Evolutionary conservation across 2,113 vertebrate genomes (phyloP), one percentile per base, ranked within the genome.

Genomic region (Seriola rivoliana): DNA sequence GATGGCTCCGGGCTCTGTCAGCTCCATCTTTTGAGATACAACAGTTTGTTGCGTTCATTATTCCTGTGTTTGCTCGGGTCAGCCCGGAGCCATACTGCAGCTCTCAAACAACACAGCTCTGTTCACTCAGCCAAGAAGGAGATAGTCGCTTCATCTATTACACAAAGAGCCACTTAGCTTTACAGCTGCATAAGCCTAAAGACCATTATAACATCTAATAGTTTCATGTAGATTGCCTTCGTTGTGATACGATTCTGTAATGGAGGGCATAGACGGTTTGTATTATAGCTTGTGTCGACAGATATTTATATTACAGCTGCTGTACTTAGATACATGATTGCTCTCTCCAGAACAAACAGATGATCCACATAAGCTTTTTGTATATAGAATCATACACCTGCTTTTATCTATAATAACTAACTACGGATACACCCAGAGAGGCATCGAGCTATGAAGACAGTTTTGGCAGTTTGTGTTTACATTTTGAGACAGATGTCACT

Each of bases 161-260:
- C 2, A 74, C 44, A 74, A 79, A 81, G 58, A 77, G 77, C 21
- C 81, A 60, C 72, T 71, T 60, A 62, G 44, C 32, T n/a, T 32
- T 32, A 72, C 19, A 19, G 44, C 32, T 29, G 42, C 54, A 75
- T 32, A 21, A 63, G 36, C 46, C 71, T 23, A 13, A 14, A 71
- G 52, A 60, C 4, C 6, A 29, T 40, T 11, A 36, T 21, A 8
- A 72, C 57, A 55, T 60, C 42, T 32, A 14, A 59, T 11, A 73
- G 7, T 59, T 70, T 62, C 34, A 69, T 70, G 38, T 19, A 52
- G 34, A 50, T 19, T n/a, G 23, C 38, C 29, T 74, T 0, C 19
- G n/a, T 13, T 32, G 38, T 40, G 25, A 71, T 40, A 11, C 57
- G 25, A 72, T 29, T 54, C 34, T 73, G 11, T 40, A 54, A 58